Conservation (phyloP, 2,888 invertebrate species). For the Leptarthrus brevirostris region DNA sequence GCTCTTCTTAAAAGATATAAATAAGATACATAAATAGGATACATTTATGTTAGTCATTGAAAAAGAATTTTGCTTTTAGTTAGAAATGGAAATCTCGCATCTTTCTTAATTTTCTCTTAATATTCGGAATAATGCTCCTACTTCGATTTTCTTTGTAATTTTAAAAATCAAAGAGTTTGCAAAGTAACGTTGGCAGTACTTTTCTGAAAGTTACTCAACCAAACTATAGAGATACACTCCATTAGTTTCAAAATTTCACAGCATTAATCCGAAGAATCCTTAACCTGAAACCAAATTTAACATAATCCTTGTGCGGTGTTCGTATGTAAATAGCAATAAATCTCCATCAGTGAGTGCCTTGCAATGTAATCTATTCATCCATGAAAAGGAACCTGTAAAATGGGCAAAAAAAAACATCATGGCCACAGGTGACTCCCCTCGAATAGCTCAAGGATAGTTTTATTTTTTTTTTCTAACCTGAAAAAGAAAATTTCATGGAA, state of each 20-base stretch:
- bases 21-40: no score
- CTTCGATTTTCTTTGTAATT: no score
- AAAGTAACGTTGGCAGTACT: no score
- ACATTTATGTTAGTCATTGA: no score
- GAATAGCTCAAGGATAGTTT: conserved; percentile 3
- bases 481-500: neutral
- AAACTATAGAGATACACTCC: conserved; percentile 3
- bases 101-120: no score
- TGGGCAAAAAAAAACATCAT: neutral
- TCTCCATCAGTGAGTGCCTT: conserved; percentile 15
- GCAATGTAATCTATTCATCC: conserved; percentile 31
- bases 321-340: conserved; percentile 28
- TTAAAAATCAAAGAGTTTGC: no score
- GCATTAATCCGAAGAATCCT: conserved; percentile 5
- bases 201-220: no score
- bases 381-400: conserved; percentile 20
- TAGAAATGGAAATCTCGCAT: no score
- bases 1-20: no score
- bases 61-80: no score
- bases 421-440: no score
- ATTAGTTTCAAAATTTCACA: conserved; percentile 17
- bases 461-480: neutral
- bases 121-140: no score
- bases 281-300: neutral
- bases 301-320: neutral